Evolutionary conservation across 2,113 vertebrate genomes (phyloP), one percentile per base, ranked within the genome.

Genomic region (Globicephala melas): DNA sequence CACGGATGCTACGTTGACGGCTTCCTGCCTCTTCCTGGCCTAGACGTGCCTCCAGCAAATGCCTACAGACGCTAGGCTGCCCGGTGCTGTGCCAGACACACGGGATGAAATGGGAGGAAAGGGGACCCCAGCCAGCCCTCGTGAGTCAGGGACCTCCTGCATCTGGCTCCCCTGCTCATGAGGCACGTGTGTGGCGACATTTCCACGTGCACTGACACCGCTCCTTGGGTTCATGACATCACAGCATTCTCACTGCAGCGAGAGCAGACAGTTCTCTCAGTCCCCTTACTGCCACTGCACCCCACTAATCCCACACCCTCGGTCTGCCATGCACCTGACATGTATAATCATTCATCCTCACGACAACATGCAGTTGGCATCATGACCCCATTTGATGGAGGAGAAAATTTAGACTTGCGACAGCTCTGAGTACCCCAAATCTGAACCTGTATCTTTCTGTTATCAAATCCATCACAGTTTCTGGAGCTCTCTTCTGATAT

Each of bases 151-250:
- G 53, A 23, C 60, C 65, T 36, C 55, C 9, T 0, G 21, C n/a
- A 20, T 15, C 60, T 1, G 1, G 1, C 17, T 33, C 17, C 79
- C 31, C 74, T 26, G 9, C 13, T 28, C 90, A 68, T 1, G 3
- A 50, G 11, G 70, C 38, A 8, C 0, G 0, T 1, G 0, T 14
- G 0, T 26, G 18, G 58, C 0, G 13, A 58, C 33, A 68, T 14
- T 5, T 5, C 58, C 36, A 60, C 2, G 1, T 0, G 21, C n/a
- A 63, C 36, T 4, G 31, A 13, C 25, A 2, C 47, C 28, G 3
- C 21, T 41, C 81, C 50, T 15, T 31, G 1, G 7, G 1, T 14
- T 33, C 1, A 2, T 1, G 41, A 47, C 38, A 1, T 23, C 81
- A 41, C 68, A 11, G 15, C 81, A 21, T 20, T 36, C 80, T 68